Conservation (phyloP, 1,140 invertebrate species). For the Amyelois transitella region DNA sequence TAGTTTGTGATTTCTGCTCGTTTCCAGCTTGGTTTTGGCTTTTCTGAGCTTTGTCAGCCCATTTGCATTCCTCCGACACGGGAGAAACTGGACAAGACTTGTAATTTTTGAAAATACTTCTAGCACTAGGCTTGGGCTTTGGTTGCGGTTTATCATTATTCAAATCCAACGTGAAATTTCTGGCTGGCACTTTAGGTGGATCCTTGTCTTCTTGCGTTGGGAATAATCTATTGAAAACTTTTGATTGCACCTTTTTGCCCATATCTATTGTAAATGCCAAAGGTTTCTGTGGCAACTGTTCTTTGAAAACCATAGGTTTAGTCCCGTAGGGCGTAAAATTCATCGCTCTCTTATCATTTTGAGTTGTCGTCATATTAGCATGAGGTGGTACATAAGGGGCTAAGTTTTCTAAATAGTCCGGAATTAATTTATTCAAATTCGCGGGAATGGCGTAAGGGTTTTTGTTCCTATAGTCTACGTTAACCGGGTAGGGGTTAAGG, state of each 20-base stretch:
- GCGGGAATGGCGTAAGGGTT: conserved; percentile 73
- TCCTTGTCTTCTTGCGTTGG: conserved; percentile 42
- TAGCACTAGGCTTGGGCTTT: conserved; percentile 64
- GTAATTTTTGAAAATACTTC: conserved; percentile 79
- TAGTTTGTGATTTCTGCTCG: conserved; percentile 26
- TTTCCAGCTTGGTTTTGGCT: conserved; percentile 30
- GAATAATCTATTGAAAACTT: conserved; percentile 69
- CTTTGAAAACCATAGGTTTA: conserved; percentile 44
- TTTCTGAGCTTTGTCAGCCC: conserved; percentile 69
- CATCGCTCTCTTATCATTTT: conserved; percentile 28
- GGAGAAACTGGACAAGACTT: conserved; percentile 81
- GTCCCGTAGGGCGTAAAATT: conserved; percentile 31
- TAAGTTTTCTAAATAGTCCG: conserved; percentile 45
- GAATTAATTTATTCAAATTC: conserved; percentile 63
- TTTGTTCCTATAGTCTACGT: conserved; percentile 60
- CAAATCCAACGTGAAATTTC: conserved; percentile 65
- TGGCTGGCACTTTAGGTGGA: conserved; percentile 40
- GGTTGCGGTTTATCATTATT: conserved; percentile 51
- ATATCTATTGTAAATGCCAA: conserved; percentile 61
- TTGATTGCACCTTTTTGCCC: conserved; percentile 48
- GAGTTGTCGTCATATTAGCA: conserved; percentile 15
- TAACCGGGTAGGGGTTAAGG: conserved; percentile 47
- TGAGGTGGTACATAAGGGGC: conserved; percentile 41
- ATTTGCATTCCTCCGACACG: conserved; percentile 80
- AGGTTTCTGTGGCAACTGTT: conserved; percentile 38